Base-by-base conservation (phyloP, 2,113 vertebrate species). In the Rafetus swinhoei region DNA sequence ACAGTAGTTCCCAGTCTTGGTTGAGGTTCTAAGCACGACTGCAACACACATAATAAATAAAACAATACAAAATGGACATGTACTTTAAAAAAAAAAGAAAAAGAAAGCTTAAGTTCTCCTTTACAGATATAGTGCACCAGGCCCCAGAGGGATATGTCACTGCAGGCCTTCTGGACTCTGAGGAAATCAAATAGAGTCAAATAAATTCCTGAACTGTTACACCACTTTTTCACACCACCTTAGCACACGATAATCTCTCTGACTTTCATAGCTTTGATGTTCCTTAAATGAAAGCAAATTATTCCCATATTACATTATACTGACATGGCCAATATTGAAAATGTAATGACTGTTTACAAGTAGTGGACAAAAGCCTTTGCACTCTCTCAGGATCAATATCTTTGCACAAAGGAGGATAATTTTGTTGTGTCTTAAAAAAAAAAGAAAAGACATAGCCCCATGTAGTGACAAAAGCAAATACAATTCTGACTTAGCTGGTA, bases 381-480 rank as follows among this genome's bases (percentile, higher is more conserved):
- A 32, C 72, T 77, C 91, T 89, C 39, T 77, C 59, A 50, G 9
- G 65, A 96, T 96, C 92, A 83, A 85, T 96, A 95, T 50, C 92
- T 81, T 56, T 90, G 60, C 82, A 89, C 25, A 86, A 88, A 39
- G 76, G 92, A 95, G 53, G 56, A 72, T 76, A 96, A 89, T 4
- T n/a, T 65, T 53, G 29, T 6, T 54, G 45, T 45, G 45, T 45
- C 45, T 45, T 45, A 45, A 45, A 45, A 45, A 45, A 7, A 45
- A 45, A 45, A 45, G 45, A 62, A 50, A 83, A 91, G 80, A 55
- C 59, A 3, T 84, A 83, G 35, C 85, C 91, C 89, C 80, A 84
- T 2, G 65, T 59, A 74, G 19, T 69, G 88, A 52, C 69, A 89
- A 88, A 96, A 90, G 92, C 27, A 93, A 94, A 92, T 59, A 90